Evolutionary conservation across 1,140 invertebrate species (phyloP).

Genomic region (Drosophila lacertosa): DNA sequence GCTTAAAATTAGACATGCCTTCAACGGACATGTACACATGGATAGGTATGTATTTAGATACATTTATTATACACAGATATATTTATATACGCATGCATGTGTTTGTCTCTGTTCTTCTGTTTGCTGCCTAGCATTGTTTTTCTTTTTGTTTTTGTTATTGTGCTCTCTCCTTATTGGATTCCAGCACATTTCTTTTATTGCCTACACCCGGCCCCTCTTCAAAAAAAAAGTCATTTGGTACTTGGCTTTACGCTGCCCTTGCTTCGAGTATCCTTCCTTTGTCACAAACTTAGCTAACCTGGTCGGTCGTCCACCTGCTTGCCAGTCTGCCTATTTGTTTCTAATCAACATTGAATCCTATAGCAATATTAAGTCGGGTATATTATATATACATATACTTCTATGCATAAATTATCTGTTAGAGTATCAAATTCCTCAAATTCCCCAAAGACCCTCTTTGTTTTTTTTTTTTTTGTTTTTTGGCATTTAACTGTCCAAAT

Average conservation of each 20-base stretch:
- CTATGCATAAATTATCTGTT: too few relatives aligned
- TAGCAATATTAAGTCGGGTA: too few relatives aligned
- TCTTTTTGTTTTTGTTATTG: neutral
- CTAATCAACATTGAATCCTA: too few relatives aligned
- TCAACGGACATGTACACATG: neutral
- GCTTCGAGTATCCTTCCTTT: too few relatives aligned
- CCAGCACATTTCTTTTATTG: conserved; percentile 22
- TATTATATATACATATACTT: too few relatives aligned
- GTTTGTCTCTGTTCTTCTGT: neutral
- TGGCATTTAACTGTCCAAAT: conserved; percentile 3
- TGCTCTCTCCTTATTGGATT: conserved; percentile 18
- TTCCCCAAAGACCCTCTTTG: too few relatives aligned
- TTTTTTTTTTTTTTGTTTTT: neutral
- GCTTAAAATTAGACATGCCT: conserved; percentile 1
- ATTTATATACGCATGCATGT: neutral
- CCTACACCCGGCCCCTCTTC: neutral
- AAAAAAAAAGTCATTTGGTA: conserved; percentile 17
- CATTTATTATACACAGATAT: conserved; percentile 1
- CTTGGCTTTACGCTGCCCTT: neutral
- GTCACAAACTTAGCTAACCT: too few relatives aligned
- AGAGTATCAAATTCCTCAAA: too few relatives aligned
- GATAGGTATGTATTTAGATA: conserved; percentile 18
- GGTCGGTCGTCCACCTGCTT: too few relatives aligned
- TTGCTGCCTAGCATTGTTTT: neutral
- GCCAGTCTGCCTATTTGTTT: neutral